Base-by-base conservation (phyloP, 2,113 vertebrate species). In the Lota lota region DNA sequence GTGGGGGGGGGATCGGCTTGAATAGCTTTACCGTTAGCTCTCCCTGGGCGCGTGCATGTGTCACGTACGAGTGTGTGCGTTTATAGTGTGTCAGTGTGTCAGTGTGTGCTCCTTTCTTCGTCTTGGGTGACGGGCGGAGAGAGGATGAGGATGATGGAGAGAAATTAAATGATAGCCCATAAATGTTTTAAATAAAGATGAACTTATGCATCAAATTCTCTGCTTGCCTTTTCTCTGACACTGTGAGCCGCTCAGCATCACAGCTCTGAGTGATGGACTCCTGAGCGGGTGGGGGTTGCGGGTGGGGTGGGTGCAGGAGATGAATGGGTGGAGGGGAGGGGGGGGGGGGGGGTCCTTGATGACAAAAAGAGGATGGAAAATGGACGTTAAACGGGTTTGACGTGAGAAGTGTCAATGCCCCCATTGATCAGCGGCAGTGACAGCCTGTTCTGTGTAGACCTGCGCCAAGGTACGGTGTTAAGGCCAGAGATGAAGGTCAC, bases 401-500 rank as follows among this genome's bases (percentile, higher is more conserved):
- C 89, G 84, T 79, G 86, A 84, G 76, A 83, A 80, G 85, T 88
- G 89, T 87, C 92, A 85, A 88, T 90, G 88, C 78, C 86, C 78
- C 74, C 88, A 80, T 79, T 89, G 91, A 92, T 93, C 92, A 91
- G 88, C 65, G 65, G 76, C 84, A 77, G 75, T 82, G 87, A 82
- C 88, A 84, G 75, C 79, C 79, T 40, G 36, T 79, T 88, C 85
- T 80, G 73, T 80, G 77, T 87, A 79, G 60, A 74, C 80, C 75
- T 66, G 79, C 36, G 66, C 36, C 36, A 70, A 91, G 87, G 82
- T 89, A 84, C 84, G 81, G 82, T 77, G 79, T 78, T 40, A 40
- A 74, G 77, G 77, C 76, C 83, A 83, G 83, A 87, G 88, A 88
- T 92, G 90, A 93, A 93, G 91, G 91, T 93, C 90, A 92, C 82